Evolutionary conservation across 2,888 invertebrate genomes (phyloP), one percentile per base, ranked within the genome.

Genomic region (Dendrolimus pini): DNA sequence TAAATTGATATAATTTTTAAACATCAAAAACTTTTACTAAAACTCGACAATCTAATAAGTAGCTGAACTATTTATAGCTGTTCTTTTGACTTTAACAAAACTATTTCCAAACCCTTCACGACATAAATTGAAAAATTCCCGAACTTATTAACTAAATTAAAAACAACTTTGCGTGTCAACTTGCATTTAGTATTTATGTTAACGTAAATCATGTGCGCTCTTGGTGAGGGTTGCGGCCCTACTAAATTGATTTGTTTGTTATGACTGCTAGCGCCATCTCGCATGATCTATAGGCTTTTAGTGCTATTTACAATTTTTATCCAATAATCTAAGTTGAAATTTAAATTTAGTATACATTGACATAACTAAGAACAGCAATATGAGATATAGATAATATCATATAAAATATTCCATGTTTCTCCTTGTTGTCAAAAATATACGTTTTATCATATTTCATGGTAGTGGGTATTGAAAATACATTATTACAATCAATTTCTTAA

Each of bases 181-280:
- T 58, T 61, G 57, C 62, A 66, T 69, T 71, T 62, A 64, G 54
- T 47, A 10, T 47, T 47, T 47, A 12, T 55, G 53, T 53, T 55
- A 54, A 65, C 69, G 69, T 72, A 72, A 71, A 76, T 75, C 64
- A 72, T 66, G 68, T 71, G 60, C 68, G 61, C 61, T 58, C 66
- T 62, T 69, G 59, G 58, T 64, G 62, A 68, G 67, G 71, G 68
- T 68, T 70, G 66, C 62, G 65, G 68, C 60, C 60, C 65, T 69
- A 79, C 67, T 79, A 76, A 65, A 67, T 68, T 81, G 78, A 82
- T 81, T 82, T 77, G 78, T 80, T 71, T 80, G 80, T 78, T 82
- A 78, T 77, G 76, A 71, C 66, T 66, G 59, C 65, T 61, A 77
- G 60, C 76, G 78, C 75, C 82, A 83, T 80, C 83, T 82, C 63